Conservation (phyloP, 2,113 vertebrate species). For the Proterorhinus semilunaris region DNA sequence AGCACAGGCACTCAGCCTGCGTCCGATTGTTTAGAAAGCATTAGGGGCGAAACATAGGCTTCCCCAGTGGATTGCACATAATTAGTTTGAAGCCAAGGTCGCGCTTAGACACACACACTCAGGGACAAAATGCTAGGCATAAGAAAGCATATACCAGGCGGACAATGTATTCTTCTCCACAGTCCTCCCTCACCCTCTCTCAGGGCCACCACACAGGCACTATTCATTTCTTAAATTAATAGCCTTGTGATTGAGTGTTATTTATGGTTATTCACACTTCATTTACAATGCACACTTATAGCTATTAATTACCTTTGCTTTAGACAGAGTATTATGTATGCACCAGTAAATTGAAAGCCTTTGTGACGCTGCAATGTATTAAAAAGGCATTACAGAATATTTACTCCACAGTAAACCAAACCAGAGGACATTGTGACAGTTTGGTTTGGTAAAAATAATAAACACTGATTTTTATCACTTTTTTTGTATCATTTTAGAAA, state of each 20-base stretch:
- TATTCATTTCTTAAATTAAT: conserved; percentile 68
- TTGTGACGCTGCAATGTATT: conserved; percentile 16
- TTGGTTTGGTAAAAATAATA: background rate
- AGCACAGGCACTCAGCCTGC: conserved; percentile 55
- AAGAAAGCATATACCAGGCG: conserved; percentile 18
- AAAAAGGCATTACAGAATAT: conserved; percentile 21
- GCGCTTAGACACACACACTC: conserved; percentile 57
- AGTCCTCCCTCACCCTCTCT: conserved; percentile 35
- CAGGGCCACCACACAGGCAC: conserved; percentile 46
- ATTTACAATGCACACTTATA: conserved; percentile 34
- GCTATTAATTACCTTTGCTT: conserved; percentile 43
- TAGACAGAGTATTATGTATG: conserved; percentile 9
- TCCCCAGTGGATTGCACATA: conserved; percentile 68
- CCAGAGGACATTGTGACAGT: background rate
- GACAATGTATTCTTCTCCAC: conserved; percentile 30
- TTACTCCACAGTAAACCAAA: background rate
- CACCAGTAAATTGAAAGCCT: conserved; percentile 1
- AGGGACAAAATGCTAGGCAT: conserved; percentile 30
- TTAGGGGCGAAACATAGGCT: conserved; percentile 42
- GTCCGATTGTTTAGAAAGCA: conserved; percentile 68
- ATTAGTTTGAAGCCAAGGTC: conserved; percentile 72
- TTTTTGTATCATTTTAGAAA: no score
- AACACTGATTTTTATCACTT: background rate
- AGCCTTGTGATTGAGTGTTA: conserved; percentile 53
- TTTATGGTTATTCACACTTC: conserved; percentile 52